Evolutionary conservation across 2,113 vertebrate genomes (phyloP).

Genomic region (Paradisaea rubra): DNA sequence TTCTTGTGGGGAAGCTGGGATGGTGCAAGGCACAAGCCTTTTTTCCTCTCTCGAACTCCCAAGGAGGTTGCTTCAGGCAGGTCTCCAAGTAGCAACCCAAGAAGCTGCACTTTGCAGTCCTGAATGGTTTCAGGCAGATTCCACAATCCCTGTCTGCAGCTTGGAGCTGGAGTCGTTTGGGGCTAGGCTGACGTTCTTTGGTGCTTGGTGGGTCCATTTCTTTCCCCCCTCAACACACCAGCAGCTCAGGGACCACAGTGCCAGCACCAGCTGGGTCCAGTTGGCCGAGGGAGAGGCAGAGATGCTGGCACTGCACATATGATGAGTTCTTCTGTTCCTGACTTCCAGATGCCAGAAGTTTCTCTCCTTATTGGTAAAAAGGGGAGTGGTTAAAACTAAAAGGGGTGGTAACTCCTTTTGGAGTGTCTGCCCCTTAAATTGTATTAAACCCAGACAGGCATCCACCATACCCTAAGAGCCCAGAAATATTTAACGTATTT

Average conservation of each 20-base stretch:
- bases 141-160: background rate
- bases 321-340: background rate
- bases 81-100: fast-evolving
- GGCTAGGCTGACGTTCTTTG: fast-evolving
- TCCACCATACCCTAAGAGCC: background rate
- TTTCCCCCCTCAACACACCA: no score
- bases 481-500: background rate
- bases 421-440: background rate
- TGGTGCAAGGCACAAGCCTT: background rate
- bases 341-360: fast-evolving
- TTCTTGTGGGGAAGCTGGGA: background rate
- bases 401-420: background rate
- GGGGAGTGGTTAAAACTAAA: background rate
- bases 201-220: background rate
- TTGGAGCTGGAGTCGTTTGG: fast-evolving
- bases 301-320: fast-evolving
- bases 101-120: fast-evolving
- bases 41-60: background rate
- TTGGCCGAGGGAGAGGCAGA: background rate
- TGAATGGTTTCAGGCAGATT: background rate
- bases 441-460: background rate
- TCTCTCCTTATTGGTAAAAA: background rate
- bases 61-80: background rate
- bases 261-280: fast-evolving
- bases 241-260: fast-evolving